Base-by-base conservation (phyloP, 2,797 vertebrate species). In the Peromyscus attwateri region DNA sequence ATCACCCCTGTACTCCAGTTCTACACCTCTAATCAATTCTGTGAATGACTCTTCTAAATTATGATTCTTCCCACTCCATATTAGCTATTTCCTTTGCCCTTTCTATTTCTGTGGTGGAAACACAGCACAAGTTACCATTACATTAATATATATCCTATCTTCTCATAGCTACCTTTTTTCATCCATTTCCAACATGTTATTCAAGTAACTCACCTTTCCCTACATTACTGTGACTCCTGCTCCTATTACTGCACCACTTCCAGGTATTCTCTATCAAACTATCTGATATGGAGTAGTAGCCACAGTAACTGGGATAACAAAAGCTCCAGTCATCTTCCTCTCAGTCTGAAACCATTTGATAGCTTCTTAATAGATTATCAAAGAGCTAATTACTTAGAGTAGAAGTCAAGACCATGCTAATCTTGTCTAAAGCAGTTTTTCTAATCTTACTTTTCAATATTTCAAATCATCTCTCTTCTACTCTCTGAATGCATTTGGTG, bases 321-420 rank as follows among this genome's bases (percentile, higher is more conserved):
- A 85, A 49, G 31, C 12, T 96, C 19, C 60, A 14, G 43, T 94
- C 37, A 81, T 49, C 17, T 94, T 21, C 37, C 14, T 77, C 27
- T 75, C n/a, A 82, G 31, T 64, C 23, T 40, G 82, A 79, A 79
- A 94, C 75, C 12, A 55, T 92, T 75, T 60, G 64, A 43, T 66
- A 91, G 31, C 3, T 46, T 94, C 29, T 90, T 52, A 87, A 60
- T 34, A 85, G 55, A 62, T 64, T 91, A 84, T 71, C 71, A 96
- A 92, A 90, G 55, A 64, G 76, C 27, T 77, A 43, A 82, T 49
- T 83, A 92, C 73, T 91, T 49, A 64, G 27, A 81, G 95, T 81
- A 77, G n/a, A 95, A 76, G 49, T 92, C 43, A 70, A 73, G 43
- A 31, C 40, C 5, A 87, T 92, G 40, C 6, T 93, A 55, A 82